Conservation (phyloP, 2,797 vertebrate species). For the Thalassophryne amazonica region DNA sequence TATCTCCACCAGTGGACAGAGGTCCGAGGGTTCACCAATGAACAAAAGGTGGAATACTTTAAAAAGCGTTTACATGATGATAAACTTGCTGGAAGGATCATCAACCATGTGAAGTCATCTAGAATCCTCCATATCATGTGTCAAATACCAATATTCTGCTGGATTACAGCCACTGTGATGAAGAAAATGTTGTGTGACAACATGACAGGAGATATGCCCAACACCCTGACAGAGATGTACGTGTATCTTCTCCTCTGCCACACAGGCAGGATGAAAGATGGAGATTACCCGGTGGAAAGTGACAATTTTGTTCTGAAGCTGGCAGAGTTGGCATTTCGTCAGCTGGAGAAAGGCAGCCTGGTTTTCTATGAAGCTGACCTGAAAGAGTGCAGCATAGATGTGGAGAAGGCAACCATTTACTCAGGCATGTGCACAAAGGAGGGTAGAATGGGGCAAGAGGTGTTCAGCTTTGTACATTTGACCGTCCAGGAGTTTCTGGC, state of each 20-base stretch:
- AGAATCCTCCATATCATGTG: conserved; percentile 52
- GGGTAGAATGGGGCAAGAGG: conserved; percentile 3
- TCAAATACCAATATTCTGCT: conserved; percentile 57
- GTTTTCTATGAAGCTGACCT: conserved; percentile 50
- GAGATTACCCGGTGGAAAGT: conserved; percentile 2
- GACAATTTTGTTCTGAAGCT: conserved; percentile 31
- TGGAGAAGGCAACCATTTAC: conserved; percentile 25
- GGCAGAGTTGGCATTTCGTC: conserved; percentile 39
- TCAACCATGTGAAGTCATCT: conserved; percentile 39
- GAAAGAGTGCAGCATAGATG: conserved; percentile 28
- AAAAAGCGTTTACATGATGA: conserved; percentile 18
- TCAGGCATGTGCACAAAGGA: conserved; percentile 51
- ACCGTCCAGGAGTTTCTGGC: conserved; percentile 56
- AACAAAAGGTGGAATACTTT: conserved; percentile 53
- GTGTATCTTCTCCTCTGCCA: conserved; percentile 38
- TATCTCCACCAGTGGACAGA: conserved; percentile 37
- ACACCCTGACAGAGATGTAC: conserved; percentile 53
- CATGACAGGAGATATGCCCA: conserved; percentile 4
- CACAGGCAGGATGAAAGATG: conserved; percentile 15
- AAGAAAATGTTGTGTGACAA: conserved; percentile 19
- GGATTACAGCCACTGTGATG: conserved; percentile 43
- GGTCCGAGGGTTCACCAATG: conserved; percentile 37
- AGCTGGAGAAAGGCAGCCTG: conserved; percentile 37
- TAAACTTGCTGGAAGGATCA: conserved; percentile 10
- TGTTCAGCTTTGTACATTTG: conserved; percentile 57